These are phyloP conservation scores for Galerucella pusilla DNA, from an alignment of 2,888 invertebrate species.

Conservation along the genomic window DNA sequence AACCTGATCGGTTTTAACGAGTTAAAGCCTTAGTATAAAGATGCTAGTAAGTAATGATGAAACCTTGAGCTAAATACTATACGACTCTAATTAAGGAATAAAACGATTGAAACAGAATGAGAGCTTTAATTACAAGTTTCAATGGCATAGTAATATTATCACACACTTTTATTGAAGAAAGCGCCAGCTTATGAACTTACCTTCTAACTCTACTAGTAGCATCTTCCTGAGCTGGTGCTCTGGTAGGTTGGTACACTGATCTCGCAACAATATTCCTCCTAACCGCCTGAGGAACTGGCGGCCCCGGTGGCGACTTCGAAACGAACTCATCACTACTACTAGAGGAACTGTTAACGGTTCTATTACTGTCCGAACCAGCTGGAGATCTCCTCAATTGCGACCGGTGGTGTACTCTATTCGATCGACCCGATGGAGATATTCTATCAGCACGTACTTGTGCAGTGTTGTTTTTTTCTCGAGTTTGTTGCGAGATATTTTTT, in stretches of 20 bases:
- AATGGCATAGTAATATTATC: too few species aligned
- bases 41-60: too few species aligned
- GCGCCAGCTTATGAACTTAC: constrained; percentile 4
- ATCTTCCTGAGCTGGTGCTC: constrained; percentile 30
- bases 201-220: constrained; percentile 31
- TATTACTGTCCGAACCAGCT: constrained; percentile 60
- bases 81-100: too few species aligned
- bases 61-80: too few species aligned
- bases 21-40: too few species aligned
- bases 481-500: constrained; percentile 17
- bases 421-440: constrained; percentile 61
- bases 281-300: constrained; percentile 49
- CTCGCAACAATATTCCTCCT: constrained; percentile 49
- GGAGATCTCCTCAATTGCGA: constrained; percentile 59
- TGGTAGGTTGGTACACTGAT: constrained; percentile 40
- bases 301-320: constrained; percentile 54
- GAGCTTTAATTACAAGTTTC: too few species aligned
- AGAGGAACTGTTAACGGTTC: constrained; percentile 54
- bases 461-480: constrained; percentile 15
- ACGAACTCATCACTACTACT: constrained; percentile 60
- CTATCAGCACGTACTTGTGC: constrained; percentile 57
- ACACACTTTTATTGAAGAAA: background rate
- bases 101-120: too few species aligned
- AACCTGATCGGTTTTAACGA: too few species aligned
- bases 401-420: constrained; percentile 39